Evolutionary conservation across 2,113 vertebrate species (phyloP).

Genomic region (Coryphaenoides rupestris): DNA sequence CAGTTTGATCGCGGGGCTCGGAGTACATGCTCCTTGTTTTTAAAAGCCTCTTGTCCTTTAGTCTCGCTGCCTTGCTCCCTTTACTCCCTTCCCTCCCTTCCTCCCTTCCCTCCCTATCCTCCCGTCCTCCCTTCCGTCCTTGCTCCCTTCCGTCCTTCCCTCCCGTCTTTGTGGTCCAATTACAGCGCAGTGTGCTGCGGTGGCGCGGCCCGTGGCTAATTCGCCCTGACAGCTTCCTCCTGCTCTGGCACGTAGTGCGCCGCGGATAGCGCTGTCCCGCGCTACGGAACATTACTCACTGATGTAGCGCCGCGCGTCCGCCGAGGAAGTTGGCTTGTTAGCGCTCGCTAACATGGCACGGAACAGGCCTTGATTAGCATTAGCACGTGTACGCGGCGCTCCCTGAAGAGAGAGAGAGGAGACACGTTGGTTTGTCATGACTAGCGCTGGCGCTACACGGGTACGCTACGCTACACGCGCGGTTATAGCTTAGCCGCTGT

Average conservation of each 20-base stretch:
- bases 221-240: constrained; percentile 79
- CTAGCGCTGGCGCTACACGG: constrained; percentile 22
- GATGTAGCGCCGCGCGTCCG: constrained; percentile 75
- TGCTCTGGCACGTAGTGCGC: constrained; percentile 76
- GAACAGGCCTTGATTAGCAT: constrained; percentile 75
- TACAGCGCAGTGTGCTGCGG: constrained; percentile 74
- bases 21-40: constrained; percentile 52
- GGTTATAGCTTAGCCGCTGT: too few species aligned
- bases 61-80: background rate
- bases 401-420: constrained; percentile 67
- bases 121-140: background rate
- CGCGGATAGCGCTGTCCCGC: constrained; percentile 73
- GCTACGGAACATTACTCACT: constrained; percentile 77
- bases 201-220: constrained; percentile 73
- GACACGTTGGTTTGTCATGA: constrained; percentile 57
- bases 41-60: constrained; percentile 66
- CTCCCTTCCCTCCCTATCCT: background rate
- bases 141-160: too few species aligned
- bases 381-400: constrained; percentile 64
- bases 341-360: constrained; percentile 71
- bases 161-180: constrained; percentile 67
- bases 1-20: constrained; percentile 55
- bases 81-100: background rate
- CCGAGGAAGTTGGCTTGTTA: constrained; percentile 62
- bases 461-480: too few species aligned